Percentiles rank a stretch among this genome's conserved stretches.
Conservation (phyloP, 2,888 invertebrate species). For the Hirtodrosophila histrioides region DNA sequence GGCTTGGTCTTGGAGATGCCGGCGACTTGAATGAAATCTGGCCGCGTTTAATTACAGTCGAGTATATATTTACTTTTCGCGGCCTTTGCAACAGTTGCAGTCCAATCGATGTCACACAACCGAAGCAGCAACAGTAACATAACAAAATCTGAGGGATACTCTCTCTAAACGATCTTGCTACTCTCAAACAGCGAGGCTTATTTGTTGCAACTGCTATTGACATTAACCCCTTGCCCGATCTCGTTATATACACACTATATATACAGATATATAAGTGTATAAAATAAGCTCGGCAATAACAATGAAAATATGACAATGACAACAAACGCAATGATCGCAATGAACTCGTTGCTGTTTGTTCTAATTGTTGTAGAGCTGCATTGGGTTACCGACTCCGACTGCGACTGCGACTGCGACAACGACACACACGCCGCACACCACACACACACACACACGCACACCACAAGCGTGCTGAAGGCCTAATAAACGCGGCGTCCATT, state of each 20-base stretch:
- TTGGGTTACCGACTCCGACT: slow-evolving; percentile 49
- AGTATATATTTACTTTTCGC: not conserved
- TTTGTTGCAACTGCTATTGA: slow-evolving; percentile 40
- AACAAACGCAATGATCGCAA: slow-evolving; percentile 49
- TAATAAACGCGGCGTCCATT: slow-evolving; percentile 56
- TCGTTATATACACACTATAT: slow-evolving; percentile 20
- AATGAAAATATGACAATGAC: slow-evolving; percentile 14
- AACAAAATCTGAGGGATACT: too few species aligned
- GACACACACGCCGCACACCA: slow-evolving; percentile 6
- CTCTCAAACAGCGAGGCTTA: slow-evolving; percentile 11
- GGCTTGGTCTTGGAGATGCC: slow-evolving; percentile 10
- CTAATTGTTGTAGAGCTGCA: slow-evolving; percentile 73
- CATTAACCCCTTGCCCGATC: slow-evolving; percentile 53
- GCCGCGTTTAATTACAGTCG: slow-evolving; percentile 7
- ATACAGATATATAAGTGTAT: not conserved
- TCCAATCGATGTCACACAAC: not conserved
- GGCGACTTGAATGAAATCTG: slow-evolving; percentile 22
- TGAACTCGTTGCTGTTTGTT: slow-evolving; percentile 68
- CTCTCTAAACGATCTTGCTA: not conserved
- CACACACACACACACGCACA: slow-evolving; percentile 12
- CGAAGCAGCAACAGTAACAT: too few species aligned
- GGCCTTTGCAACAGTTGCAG: too few species aligned
- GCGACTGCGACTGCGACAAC: slow-evolving; percentile 38
- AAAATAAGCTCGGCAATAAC: slow-evolving; percentile 18
- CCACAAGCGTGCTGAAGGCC: slow-evolving; percentile 44